Percentiles rank a stretch among this genome's conserved stretches.
These are phyloP conservation scores for Halcyon chelicuti DNA, from an alignment of 2,797 vertebrate genomes.

Conservation along the genomic window DNA sequence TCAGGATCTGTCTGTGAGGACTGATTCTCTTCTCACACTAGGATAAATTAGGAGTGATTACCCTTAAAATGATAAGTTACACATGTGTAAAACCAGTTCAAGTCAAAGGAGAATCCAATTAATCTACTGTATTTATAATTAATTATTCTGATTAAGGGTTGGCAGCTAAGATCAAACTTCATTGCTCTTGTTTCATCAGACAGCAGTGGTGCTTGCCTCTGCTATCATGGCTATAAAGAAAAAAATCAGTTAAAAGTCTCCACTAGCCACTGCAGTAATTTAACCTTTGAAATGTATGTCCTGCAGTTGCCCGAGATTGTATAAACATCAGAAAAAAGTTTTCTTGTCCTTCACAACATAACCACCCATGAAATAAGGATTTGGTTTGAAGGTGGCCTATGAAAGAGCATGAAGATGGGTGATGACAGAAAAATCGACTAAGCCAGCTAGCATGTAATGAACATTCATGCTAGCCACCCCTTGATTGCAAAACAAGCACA, in stretches of 20 bases:
- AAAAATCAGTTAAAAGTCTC: slow-evolving; percentile 66
- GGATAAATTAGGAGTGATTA: slow-evolving; percentile 58
- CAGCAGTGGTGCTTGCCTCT: slow-evolving; percentile 56
- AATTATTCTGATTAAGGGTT: slow-evolving; percentile 64
- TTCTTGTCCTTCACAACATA: slow-evolving; percentile 65
- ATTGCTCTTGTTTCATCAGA: slow-evolving; percentile 41
- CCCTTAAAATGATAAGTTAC: slow-evolving; percentile 58
- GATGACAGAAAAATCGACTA: slow-evolving; percentile 26
- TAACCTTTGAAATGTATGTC: slow-evolving; percentile 75
- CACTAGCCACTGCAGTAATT: slow-evolving; percentile 69
- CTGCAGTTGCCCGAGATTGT: slow-evolving; percentile 62
- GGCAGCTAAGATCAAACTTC: slow-evolving; percentile 62
- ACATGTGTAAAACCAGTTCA: slow-evolving; percentile 46
- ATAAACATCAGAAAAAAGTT: slow-evolving; percentile 66
- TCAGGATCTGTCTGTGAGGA: not conserved
- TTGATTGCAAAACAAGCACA: not conserved
- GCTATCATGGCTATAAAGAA: slow-evolving; percentile 45
- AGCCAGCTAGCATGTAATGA: not conserved
- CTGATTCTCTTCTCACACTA: slow-evolving; percentile 7
- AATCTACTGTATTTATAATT: slow-evolving; percentile 57
- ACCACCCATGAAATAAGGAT: slow-evolving; percentile 65
- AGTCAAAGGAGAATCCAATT: slow-evolving; percentile 57
- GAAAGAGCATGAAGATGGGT: slow-evolving; percentile 40
- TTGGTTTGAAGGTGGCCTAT: slow-evolving; percentile 29
- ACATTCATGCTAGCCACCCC: not conserved